Base-by-base conservation (phyloP, 2,888 invertebrate genomes). In the Pyrocoelia pectoralis region DNA sequence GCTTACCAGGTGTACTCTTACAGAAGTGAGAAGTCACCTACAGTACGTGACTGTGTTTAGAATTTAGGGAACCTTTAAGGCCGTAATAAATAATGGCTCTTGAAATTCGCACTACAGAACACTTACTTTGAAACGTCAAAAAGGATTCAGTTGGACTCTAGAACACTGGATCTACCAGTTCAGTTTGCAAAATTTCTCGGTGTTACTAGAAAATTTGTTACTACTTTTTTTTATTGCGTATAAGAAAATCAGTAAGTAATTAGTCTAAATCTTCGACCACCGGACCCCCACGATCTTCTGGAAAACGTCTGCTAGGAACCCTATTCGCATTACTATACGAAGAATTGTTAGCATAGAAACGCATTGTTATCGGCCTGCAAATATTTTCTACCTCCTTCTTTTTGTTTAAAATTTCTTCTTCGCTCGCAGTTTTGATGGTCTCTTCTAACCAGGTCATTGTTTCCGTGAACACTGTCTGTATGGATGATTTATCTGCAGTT, bases 401-500 rank as follows among this genome's bases (percentile, higher is more conserved):
- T 70, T 84, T 85, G 70, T 85, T 83, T 50, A 86, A 86, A 70
- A 85, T 87, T 73, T 87, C 88, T 50, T 85, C 88, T 77, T 85
- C 86, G 33, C 85, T 87, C 12, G 86, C 89, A 71, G 84, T 79
- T 1, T 81, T 83, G 77, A 83, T n/a, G n/a, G n/a, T 81, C 40
- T 77, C 74, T 74, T 89, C 89, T 57, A 93, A 79, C 93, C 92
- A 93, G 41, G 81, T 81, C 28, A 89, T 76, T 5, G 85, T 83
- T 14, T 87, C 87, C 0, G 85, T 85, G 71, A 87, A 88, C 17
- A 81, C 79, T 1, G 73, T 74, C 2, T 74, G 73, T 0, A 85
- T 82, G 9, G 78, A 68, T 17, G 74, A 75, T 76, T 81, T 73
- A 72, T 83, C 74, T 68, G 83, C 78, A 28, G 87, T 85, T 0